These are phyloP conservation scores for Lepidotrigona ventralis DNA, from an alignment of 1,140 invertebrate species.

Conservation along the genomic window DNA sequence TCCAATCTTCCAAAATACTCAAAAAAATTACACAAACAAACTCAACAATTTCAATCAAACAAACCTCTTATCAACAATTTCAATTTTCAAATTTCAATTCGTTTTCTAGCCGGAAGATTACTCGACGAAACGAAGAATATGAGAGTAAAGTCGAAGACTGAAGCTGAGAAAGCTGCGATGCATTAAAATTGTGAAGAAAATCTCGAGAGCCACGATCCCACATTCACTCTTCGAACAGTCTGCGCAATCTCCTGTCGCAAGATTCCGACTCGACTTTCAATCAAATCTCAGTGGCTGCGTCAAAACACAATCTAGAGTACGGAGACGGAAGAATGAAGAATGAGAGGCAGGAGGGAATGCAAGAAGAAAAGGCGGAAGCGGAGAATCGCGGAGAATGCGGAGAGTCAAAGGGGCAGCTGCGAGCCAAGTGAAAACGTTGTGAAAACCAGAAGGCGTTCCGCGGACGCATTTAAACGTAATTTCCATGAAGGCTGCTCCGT, in stretches of 20 bases:
- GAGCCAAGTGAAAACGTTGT: conserved; percentile 24
- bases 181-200: too few relatives aligned
- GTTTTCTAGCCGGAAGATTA: too few relatives aligned
- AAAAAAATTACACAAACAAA: background rate
- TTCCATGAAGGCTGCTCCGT: conserved; percentile 58
- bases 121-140: too few relatives aligned
- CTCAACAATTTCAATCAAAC: too few relatives aligned
- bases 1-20: background rate
- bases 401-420: background rate
- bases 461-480: conserved; percentile 59
- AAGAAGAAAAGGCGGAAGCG: background rate
- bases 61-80: too few relatives aligned
- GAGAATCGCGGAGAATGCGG: background rate
- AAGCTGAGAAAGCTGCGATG: too few relatives aligned
- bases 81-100: too few relatives aligned
- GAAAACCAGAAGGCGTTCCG: conserved; percentile 49
- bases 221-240: too few relatives aligned
- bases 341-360: background rate
- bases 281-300: background rate
- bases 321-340: background rate
- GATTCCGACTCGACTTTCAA: background rate
- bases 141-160: too few relatives aligned
- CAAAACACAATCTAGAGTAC: background rate
- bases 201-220: too few relatives aligned
- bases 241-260: background rate